Percentiles rank a stretch among this genome's conserved stretches.
These are phyloP conservation scores for Caenorhabditis doughertyi DNA, from an alignment of 2,888 invertebrate genomes.

Conservation along the genomic window DNA sequence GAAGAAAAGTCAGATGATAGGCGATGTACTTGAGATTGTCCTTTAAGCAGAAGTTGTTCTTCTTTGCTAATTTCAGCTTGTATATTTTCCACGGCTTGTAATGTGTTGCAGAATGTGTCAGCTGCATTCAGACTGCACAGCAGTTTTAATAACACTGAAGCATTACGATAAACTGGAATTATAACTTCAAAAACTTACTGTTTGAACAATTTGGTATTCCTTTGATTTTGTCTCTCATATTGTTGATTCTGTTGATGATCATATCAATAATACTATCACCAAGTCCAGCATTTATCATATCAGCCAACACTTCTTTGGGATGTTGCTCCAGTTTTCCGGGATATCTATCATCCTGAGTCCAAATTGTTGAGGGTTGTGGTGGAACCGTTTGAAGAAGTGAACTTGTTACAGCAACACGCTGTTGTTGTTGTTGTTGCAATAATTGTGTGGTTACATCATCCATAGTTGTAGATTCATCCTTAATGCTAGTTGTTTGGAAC, in stretches of 20 bases:
- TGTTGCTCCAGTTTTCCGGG: constrained; percentile 18
- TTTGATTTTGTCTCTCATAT: constrained; percentile 51
- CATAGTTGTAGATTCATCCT: constrained; percentile 15
- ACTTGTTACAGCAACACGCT: constrained; percentile 27
- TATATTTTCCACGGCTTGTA: constrained; percentile 48
- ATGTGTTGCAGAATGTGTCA: constrained; percentile 43
- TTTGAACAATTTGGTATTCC: constrained; percentile 48
- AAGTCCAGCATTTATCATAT: constrained; percentile 49
- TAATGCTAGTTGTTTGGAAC: constrained; percentile 21
- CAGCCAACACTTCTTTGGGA: constrained; percentile 49
- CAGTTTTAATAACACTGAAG: constrained; percentile 53
- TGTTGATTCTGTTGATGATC: constrained; percentile 49
- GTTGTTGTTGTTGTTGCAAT: constrained; percentile 47
- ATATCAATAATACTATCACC: constrained; percentile 52
- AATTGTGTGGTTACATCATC: constrained; percentile 44
- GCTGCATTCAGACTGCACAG: constrained; percentile 53
- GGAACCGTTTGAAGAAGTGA: constrained; percentile 31
- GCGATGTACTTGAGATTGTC: constrained; percentile 43
- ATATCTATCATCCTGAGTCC: constrained; percentile 22
- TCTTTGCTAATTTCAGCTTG: constrained; percentile 58
- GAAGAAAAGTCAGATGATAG: constrained; percentile 46
- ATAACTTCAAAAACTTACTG: constrained; percentile 31
- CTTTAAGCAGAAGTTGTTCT: constrained; percentile 23
- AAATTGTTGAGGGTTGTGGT: constrained; percentile 22
- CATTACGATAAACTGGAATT: background rate